phyloP scores from a whole-genome alignment of 1,140 invertebrate species.

The Solenopsis fugax region DNA sequence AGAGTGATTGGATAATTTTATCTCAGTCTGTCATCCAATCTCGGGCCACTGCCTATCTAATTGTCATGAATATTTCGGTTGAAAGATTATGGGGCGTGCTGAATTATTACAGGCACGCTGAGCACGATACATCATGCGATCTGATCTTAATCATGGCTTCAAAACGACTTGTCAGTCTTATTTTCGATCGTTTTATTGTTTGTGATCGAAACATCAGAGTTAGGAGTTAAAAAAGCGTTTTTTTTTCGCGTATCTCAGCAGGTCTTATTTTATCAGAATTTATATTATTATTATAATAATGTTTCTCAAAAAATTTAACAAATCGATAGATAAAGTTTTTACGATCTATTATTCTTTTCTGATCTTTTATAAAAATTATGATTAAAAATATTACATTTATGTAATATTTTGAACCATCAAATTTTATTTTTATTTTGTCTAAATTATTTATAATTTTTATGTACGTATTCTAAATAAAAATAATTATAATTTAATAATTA shows the following conservation, averaged over 20 bases:
- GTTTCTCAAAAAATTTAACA: not conserved
- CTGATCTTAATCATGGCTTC: constrained; percentile 15
- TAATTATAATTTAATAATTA: too few species aligned
- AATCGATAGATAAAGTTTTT: not conserved
- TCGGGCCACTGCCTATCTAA: not conserved
- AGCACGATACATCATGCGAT: constrained; percentile 13
- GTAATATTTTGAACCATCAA: not conserved
- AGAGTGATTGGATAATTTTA: constrained; percentile 41
- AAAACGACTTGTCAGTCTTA: constrained; percentile 3
- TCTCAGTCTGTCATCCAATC: not conserved
- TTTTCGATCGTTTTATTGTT: constrained; percentile 4
- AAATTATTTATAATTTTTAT: not conserved
- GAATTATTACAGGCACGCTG: not conserved
- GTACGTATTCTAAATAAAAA: not conserved
- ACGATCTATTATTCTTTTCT: not conserved
- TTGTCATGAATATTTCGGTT: constrained; percentile 2
- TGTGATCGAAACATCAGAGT: not conserved
- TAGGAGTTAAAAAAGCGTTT: not conserved
- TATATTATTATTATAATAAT: not conserved
- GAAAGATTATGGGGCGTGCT: not conserved
- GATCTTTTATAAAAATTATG: not conserved
- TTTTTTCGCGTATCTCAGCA: too few species aligned
- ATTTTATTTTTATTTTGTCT: not conserved
- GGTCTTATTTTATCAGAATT: not conserved
- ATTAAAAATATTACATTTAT: not conserved